phyloP scores from a whole-genome alignment of 2,113 vertebrate genomes.

The Mungos mungo region DNA sequence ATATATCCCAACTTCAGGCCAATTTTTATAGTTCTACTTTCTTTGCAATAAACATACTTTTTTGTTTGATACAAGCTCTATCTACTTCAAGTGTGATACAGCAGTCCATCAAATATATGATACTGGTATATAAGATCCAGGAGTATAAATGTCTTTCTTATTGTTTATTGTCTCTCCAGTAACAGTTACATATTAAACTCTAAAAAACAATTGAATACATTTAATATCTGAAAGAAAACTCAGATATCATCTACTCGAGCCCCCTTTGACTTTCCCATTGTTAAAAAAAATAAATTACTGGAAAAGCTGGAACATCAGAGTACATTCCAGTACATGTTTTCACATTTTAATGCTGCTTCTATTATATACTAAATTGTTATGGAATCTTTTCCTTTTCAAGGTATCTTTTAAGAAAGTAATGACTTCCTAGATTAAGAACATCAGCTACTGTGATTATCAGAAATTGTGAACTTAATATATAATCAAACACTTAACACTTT shows the following conservation, averaged over 20 bases:
- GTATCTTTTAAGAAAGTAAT: neutral
- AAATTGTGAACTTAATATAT: neutral
- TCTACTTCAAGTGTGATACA: neutral
- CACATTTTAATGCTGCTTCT: neutral
- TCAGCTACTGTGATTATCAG: neutral
- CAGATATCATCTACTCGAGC: neutral
- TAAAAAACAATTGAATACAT: neutral
- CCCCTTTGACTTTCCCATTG: neutral
- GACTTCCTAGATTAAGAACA: neutral
- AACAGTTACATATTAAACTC: neutral
- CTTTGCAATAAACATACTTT: neutral
- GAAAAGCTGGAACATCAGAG: neutral
- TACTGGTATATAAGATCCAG: neutral
- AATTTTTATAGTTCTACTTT: neutral
- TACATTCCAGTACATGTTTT: neutral
- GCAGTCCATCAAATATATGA: neutral
- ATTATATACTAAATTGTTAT: neutral
- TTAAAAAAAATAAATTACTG: neutral
- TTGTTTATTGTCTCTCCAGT: neutral
- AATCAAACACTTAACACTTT: neutral
- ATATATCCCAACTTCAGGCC: neutral
- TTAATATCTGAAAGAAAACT: constrained; percentile 38
- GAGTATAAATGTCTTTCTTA: neutral
- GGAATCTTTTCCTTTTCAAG: neutral
- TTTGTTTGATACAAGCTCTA: neutral